Percentiles rank a stretch among this genome's conserved stretches.
Evolutionary conservation across 2,113 vertebrate species (phyloP).

Genomic region (Ptychochromis oligacanthus): DNA sequence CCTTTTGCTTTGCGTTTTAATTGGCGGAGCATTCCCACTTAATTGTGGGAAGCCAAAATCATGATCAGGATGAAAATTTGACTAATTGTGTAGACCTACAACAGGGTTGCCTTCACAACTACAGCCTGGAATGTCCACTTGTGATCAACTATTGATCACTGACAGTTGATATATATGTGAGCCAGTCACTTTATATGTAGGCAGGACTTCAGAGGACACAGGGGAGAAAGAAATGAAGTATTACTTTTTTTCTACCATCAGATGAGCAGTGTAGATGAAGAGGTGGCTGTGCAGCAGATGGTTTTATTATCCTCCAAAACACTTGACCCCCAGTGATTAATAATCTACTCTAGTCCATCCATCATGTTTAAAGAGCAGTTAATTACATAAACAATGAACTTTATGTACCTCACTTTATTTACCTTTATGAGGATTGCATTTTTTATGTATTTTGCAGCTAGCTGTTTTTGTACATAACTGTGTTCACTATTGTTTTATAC

Average conservation of each 20-base stretch:
- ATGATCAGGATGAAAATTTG: no score
- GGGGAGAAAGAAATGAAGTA: not conserved
- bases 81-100: no score
- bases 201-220: not conserved
- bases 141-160: not conserved
- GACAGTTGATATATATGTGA: not conserved
- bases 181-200: not conserved
- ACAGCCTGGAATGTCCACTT: not conserved
- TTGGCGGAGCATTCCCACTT: not conserved
- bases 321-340: not conserved
- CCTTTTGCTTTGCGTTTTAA: not conserved
- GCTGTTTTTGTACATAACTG: not conserved
- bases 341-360: not conserved
- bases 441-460: not conserved
- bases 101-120: not conserved
- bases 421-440: not conserved
- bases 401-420: not conserved
- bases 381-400: not conserved
- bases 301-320: conserved; percentile 22
- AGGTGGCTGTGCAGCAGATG: conserved; percentile 11
- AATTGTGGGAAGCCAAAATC: not conserved
- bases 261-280: conserved; percentile 24
- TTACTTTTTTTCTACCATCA: not conserved
- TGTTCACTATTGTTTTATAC: not conserved
- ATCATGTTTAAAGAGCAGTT: conserved; percentile 18